Percentiles rank a stretch among this genome's conserved stretches.
phyloP scores from a whole-genome alignment of 2,797 vertebrate genomes.

The Enteromius mattozi region DNA sequence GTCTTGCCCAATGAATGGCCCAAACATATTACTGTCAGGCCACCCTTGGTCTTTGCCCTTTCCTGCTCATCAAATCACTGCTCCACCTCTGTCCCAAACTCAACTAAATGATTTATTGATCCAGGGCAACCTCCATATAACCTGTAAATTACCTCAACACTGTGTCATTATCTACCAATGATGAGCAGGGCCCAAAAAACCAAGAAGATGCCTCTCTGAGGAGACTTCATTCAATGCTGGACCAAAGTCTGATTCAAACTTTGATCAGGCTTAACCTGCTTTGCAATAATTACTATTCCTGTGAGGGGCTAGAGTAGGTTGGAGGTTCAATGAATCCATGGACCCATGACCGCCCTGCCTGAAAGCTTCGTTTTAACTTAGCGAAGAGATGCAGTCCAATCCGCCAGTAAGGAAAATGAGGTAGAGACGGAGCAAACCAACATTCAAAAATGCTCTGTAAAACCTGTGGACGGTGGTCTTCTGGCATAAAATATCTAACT shows the following conservation, averaged over 20 bases:
- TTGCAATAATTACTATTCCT: conserved; percentile 62
- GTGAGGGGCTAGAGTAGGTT: conserved; percentile 52
- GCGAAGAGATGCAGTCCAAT: conserved; percentile 46
- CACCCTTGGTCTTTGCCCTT: conserved; percentile 57
- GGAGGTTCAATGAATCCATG: conserved; percentile 60
- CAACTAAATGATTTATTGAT: conserved; percentile 83
- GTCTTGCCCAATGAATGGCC: conserved; percentile 30
- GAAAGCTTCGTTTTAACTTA: conserved; percentile 57
- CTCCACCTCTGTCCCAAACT: conserved; percentile 67
- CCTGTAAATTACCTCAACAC: conserved; percentile 79
- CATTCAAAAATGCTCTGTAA: neutral
- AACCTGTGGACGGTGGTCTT: neutral
- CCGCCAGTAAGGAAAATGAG: conserved; percentile 37
- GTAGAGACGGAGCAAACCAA: neutral
- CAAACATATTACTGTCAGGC: conserved; percentile 48
- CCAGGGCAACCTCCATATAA: conserved; percentile 75
- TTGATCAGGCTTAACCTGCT: conserved; percentile 63
- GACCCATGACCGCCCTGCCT: conserved; percentile 48
- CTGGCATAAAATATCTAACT: neutral
- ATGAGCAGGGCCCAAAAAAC: conserved; percentile 70
- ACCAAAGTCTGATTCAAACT: conserved; percentile 69
- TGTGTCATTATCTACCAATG: conserved; percentile 76
- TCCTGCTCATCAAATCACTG: conserved; percentile 35
- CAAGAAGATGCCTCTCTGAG: conserved; percentile 67
- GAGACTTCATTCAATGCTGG: conserved; percentile 69